A percentile compares a stretch with the other conserved stretches of the same genome.
These are phyloP conservation scores for Monochamus saltuarius DNA, from an alignment of 1,140 invertebrate species.

Conservation along the genomic window DNA sequence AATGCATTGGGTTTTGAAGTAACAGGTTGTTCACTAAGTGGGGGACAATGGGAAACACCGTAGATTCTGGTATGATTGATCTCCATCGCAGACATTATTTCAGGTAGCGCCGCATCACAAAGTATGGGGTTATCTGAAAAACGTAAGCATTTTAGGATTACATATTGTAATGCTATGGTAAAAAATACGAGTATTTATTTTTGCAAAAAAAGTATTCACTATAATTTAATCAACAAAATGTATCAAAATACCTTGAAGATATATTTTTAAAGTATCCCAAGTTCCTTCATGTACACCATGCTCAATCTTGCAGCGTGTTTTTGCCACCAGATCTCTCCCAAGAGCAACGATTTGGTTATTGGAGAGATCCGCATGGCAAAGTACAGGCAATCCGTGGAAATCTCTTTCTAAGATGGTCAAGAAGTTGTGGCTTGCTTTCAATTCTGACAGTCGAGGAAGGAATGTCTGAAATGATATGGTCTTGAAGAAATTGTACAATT, in stretches of 20 bases:
- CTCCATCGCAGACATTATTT: conserved; percentile 66
- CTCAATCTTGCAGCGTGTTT: conserved; percentile 74
- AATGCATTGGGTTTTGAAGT: conserved; percentile 48
- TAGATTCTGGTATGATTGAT: conserved; percentile 68
- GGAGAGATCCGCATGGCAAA: conserved; percentile 76
- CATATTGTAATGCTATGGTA: too few species aligned
- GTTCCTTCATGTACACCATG: conserved; percentile 57
- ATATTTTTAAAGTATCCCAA: conserved; percentile 71
- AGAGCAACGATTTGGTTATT: conserved; percentile 71
- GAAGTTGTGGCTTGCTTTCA: conserved; percentile 74
- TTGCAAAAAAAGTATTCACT: too few species aligned
- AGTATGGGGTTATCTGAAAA: conserved; percentile 73
- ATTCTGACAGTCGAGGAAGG: conserved; percentile 69
- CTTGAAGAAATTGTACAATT: not conserved
- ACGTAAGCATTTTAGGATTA: conserved; percentile 30
- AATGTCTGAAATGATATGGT: conserved; percentile 62
- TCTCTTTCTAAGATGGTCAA: conserved; percentile 70
- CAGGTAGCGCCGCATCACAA: conserved; percentile 67
- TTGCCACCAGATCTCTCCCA: conserved; percentile 71
- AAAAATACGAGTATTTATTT: too few species aligned
- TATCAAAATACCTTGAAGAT: conserved; percentile 67
- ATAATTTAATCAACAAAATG: conserved; percentile 23
- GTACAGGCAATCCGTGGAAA: conserved; percentile 74
- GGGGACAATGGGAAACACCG: conserved; percentile 60
- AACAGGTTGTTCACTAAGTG: conserved; percentile 56